These are phyloP conservation scores for Hypsopygia costalis DNA, from an alignment of 2,888 invertebrate genomes.

Conservation along the genomic window DNA sequence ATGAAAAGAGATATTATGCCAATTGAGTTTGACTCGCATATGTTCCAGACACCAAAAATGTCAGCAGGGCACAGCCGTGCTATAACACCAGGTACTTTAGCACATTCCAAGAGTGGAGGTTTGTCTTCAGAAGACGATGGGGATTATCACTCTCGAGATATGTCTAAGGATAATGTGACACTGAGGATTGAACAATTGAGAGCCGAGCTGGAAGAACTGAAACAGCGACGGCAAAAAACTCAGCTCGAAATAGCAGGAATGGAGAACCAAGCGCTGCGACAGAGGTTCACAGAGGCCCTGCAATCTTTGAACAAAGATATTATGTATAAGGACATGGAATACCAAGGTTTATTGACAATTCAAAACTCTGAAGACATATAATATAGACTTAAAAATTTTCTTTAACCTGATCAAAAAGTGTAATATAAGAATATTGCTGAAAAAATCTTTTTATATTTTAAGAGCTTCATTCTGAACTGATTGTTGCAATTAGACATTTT, in stretches of 20 bases:
- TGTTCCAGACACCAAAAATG: slow-evolving; percentile 45
- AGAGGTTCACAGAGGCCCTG: slow-evolving; percentile 90
- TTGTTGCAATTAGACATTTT: too few relatives aligned
- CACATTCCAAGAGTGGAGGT: slow-evolving; percentile 35
- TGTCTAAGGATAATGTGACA: slow-evolving; percentile 76
- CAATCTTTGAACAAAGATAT: slow-evolving; percentile 90
- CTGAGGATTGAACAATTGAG: slow-evolving; percentile 86
- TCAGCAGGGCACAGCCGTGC: slow-evolving; percentile 34
- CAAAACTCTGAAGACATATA: slow-evolving; percentile 67
- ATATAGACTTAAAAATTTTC: slow-evolving; percentile 46
- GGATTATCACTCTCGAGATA: slow-evolving; percentile 47
- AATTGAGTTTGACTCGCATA: slow-evolving; percentile 59
- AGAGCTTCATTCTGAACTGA: too few relatives aligned
- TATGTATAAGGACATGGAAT: slow-evolving; percentile 88
- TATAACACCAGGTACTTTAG: slow-evolving; percentile 31
- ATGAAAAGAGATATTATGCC: slow-evolving; percentile 37
- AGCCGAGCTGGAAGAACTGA: slow-evolving; percentile 87
- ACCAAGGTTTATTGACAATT: slow-evolving; percentile 61
- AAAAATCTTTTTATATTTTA: too few relatives aligned
- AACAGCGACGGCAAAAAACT: slow-evolving; percentile 87
- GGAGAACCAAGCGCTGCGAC: slow-evolving; percentile 90
- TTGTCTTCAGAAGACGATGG: slow-evolving; percentile 56
- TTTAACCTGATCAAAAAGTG: too few relatives aligned
- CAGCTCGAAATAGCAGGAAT: slow-evolving; percentile 91
- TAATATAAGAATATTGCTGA: too few relatives aligned